A percentile compares a stretch with the other conserved stretches of the same genome.
phyloP scores from a whole-genome alignment of 2,797 vertebrate genomes.

The Lepilemur ruficaudatus region DNA sequence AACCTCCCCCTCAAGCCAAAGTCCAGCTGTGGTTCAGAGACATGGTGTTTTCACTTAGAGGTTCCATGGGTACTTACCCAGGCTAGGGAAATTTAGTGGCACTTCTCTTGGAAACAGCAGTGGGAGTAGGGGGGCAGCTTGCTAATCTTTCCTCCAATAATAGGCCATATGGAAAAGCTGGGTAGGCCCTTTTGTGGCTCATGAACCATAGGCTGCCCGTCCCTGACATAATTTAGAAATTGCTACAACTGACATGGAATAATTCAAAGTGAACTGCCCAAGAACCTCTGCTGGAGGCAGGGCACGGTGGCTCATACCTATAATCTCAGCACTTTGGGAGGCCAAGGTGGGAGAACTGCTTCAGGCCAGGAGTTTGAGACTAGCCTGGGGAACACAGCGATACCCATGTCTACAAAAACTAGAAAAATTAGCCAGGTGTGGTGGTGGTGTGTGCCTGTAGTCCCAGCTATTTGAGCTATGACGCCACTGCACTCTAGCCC shows the following conservation, averaged over 20 bases:
- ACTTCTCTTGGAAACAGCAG: background rate
- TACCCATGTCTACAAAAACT: background rate
- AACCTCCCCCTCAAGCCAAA: accelerated
- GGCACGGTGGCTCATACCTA: background rate
- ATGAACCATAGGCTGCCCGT: background rate
- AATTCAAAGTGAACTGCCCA: background rate
- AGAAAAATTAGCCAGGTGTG: background rate
- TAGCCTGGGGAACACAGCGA: background rate
- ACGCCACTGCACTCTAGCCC: background rate
- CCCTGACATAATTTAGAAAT: background rate
- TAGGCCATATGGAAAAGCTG: background rate
- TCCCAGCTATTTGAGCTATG: background rate
- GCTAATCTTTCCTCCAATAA: background rate
- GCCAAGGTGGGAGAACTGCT: background rate
- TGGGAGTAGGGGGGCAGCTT: background rate
- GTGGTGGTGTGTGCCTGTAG: background rate
- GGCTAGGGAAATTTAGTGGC: background rate
- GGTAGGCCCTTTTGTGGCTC: background rate
- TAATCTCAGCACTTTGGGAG: background rate
- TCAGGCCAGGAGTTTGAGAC: background rate
- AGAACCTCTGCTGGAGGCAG: background rate
- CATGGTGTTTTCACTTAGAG: background rate
- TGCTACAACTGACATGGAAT: background rate
- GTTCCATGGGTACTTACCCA: background rate
- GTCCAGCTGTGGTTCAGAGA: background rate